Evolutionary conservation across 37 sponge, comb jelly and placozoan genomes (phyloP).

Genomic region (Corticium candelabrum): DNA sequence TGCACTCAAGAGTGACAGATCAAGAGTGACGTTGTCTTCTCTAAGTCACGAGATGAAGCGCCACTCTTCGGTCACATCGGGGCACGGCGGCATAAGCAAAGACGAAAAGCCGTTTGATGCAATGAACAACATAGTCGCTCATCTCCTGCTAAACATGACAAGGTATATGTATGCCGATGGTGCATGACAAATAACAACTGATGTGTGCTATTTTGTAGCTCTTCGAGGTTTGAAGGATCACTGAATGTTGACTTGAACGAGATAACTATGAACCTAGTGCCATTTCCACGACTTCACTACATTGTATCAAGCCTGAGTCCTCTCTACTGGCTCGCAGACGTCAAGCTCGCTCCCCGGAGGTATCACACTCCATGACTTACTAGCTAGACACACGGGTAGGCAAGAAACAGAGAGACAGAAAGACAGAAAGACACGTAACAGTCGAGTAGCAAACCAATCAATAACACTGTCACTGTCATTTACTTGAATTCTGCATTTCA

Average conservation of each 20-base stretch:
- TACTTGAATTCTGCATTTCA: too few species aligned
- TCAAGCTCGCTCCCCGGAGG: conserved; percentile 40
- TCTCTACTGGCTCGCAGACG: conserved; percentile 65
- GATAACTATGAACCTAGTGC: conserved; percentile 98
- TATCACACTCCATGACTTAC: too few species aligned
- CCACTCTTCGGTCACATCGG: conserved; percentile 21
- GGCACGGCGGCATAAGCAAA: conserved; percentile 11
- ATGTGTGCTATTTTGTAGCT: conserved; percentile 36
- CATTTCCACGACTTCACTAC: conserved; percentile 91
- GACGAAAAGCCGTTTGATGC: conserved; percentile 76
- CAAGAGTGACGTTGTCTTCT: background rate
- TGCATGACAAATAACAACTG: background rate
- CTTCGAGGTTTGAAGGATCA: conserved; percentile 92
- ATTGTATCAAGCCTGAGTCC: conserved; percentile 85
- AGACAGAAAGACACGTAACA: too few species aligned
- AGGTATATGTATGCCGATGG: conserved; percentile 23
- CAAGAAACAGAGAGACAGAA: too few species aligned
- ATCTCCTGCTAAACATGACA: conserved; percentile 87
- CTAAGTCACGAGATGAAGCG: conserved; percentile 7
- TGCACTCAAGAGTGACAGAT: background rate
- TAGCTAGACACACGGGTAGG: too few species aligned
- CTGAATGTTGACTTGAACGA: conserved; percentile 98
- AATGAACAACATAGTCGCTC: conserved; percentile 96
- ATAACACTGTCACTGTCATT: too few species aligned
- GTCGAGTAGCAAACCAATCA: too few species aligned